Conservation (phyloP, 2,797 vertebrate species). For the Melanotaenia maccullochi region DNA sequence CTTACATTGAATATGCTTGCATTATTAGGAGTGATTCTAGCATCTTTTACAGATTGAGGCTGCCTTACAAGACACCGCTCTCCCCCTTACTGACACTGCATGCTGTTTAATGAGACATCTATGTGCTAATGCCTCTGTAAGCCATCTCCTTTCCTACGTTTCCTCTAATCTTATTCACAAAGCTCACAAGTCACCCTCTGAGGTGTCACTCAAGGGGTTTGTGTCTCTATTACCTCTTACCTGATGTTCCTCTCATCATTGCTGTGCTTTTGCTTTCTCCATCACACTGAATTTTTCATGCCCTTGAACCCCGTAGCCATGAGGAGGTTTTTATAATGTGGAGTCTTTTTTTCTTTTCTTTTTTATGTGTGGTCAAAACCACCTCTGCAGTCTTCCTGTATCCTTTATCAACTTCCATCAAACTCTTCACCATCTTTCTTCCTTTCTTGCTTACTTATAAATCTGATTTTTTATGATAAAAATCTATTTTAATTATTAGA, state of each 20-base stretch:
- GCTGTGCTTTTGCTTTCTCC: slow-evolving; percentile 35
- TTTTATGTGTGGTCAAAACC: slow-evolving; percentile 40
- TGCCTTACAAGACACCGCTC: slow-evolving; percentile 51
- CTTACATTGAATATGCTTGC: slow-evolving; percentile 52
- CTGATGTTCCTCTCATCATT: slow-evolving; percentile 54
- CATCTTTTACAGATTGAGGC: slow-evolving; percentile 62
- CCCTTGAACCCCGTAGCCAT: slow-evolving; percentile 57
- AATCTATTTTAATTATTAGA: not conserved
- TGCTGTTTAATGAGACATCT: slow-evolving; percentile 73
- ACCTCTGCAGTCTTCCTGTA: slow-evolving; percentile 6
- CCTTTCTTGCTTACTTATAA: not conserved
- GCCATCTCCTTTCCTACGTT: slow-evolving; percentile 55
- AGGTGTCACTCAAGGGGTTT: slow-evolving; percentile 66
- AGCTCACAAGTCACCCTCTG: slow-evolving; percentile 67
- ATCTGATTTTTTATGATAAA: slow-evolving; percentile 7
- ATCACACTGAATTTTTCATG: slow-evolving; percentile 27
- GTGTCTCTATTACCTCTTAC: slow-evolving; percentile 57
- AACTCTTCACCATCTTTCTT: not conserved
- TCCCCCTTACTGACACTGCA: slow-evolving; percentile 64
- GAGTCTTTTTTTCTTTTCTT: slow-evolving; percentile 34
- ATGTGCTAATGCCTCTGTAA: slow-evolving; percentile 70
- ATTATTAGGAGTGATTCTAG: slow-evolving; percentile 61
- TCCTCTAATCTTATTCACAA: slow-evolving; percentile 77
- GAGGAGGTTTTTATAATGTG: slow-evolving; percentile 34
- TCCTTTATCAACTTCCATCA: slow-evolving; percentile 23